Evolutionary conservation across 2,888 invertebrate species (phyloP), one percentile per base, ranked within the genome.

Genomic region (Oscheius onirici): DNA sequence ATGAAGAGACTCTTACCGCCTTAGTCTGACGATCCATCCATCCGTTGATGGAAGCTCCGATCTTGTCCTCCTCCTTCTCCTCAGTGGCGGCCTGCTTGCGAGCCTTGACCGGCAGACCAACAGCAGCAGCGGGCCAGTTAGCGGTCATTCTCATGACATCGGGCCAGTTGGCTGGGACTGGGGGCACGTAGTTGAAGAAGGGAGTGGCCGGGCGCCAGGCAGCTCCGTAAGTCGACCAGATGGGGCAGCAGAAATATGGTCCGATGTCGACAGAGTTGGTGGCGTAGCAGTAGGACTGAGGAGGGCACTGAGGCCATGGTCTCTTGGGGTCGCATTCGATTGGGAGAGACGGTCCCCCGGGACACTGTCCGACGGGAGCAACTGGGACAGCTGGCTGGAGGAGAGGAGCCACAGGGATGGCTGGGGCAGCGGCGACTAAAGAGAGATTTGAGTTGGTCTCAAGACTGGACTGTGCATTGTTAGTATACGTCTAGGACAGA

Each of bases 191-290:
- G 80, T 85, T 85, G 83, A 84, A 87, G 82, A 87, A 87, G 67
- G 87, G 87, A 20, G 85, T 81, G 41, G 86, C 84, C 63, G 87
- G 87, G 54, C 87, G 74, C 86, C 86, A 86, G 15, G 83, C 82
- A 41, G 86, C 84, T 71, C 86, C 86, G 74, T 86, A 85, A 43
- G 86, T 86, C 8, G 85, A 86, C 86, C 87, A 87, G 76, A 87
- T 80, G 49, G 87, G 87, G 73, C 87, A 87, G 75, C 87, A 87
- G 82, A 84, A 87, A 71, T 87, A 87, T 66, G 87, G 87, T 71
- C 87, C 87, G 66, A 87, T 87, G 75, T 87, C 87, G 74, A 87
- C 87, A 44, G 84, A 79, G 81, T 87, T 87, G 71, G 87, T 86
- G 61, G 86, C 87, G 71, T 87, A 87, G 75, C 87, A 87, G 74